Conservation (phyloP, 2,888 invertebrate genomes). For the Lingula anatina region DNA sequence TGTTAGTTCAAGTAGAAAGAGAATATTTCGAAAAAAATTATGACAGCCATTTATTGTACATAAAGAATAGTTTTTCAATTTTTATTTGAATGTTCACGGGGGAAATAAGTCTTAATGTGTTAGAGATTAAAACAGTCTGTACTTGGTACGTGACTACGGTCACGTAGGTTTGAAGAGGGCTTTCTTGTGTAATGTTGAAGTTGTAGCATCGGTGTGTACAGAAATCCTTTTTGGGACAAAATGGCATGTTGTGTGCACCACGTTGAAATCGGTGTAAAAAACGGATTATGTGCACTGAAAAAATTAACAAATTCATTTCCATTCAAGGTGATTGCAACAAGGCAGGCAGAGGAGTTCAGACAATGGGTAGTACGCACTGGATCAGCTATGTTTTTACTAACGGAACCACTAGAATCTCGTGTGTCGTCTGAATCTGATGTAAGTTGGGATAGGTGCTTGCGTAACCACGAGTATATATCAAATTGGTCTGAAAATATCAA, state of each 20-base stretch:
- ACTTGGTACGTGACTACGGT: too few relatives aligned
- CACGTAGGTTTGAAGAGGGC: too few relatives aligned
- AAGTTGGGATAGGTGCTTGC: not conserved
- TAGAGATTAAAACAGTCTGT: too few relatives aligned
- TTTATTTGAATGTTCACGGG: too few relatives aligned
- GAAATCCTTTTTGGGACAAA: conserved; percentile 18
- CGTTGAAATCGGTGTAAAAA: conserved; percentile 41
- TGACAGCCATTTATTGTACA: too few relatives aligned
- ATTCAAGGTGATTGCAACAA: conserved; percentile 25
- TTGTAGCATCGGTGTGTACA: too few relatives aligned
- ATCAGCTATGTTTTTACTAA: conserved; percentile 36
- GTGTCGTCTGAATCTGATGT: too few relatives aligned
- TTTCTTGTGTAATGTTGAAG: too few relatives aligned
- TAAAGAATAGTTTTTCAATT: too few relatives aligned
- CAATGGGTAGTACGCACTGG: conserved; percentile 39
- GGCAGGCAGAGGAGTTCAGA: conserved; percentile 11
- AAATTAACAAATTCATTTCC: conserved; percentile 31
- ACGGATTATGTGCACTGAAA: conserved; percentile 27
- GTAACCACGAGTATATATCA: not conserved
- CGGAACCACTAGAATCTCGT: conserved; percentile 16
- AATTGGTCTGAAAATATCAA: not conserved
- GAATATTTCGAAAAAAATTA: too few relatives aligned
- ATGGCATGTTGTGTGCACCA: conserved; percentile 42
- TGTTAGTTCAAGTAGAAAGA: too few relatives aligned
- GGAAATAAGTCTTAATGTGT: too few relatives aligned